Conservation (phyloP, 2,888 invertebrate genomes). For the Ctena decussata region DNA sequence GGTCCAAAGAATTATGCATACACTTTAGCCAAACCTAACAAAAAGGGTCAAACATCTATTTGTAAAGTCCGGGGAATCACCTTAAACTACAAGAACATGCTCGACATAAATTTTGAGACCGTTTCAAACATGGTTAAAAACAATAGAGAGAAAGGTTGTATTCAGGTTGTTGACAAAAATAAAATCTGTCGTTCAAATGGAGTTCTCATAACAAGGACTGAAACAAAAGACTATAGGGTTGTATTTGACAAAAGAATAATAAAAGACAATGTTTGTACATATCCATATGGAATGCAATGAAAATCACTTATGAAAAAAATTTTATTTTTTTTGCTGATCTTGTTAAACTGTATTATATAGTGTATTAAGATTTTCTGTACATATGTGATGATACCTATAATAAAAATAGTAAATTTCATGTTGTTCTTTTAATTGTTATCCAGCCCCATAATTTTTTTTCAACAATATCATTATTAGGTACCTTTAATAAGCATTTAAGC, state of each 20-base stretch:
- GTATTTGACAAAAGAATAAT: slow-evolving; percentile 21
- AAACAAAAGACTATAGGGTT: slow-evolving; percentile 2
- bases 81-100: slow-evolving; percentile 35
- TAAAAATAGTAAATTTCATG: too few species aligned
- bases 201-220: background rate
- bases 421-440: too few species aligned
- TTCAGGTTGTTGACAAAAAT: background rate
- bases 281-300: background rate
- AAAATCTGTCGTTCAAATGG: background rate
- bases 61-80: slow-evolving; percentile 47
- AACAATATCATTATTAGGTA: too few species aligned
- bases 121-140: slow-evolving; percentile 58
- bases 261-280: background rate
- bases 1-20: slow-evolving; percentile 46
- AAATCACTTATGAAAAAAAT: too few species aligned
- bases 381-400: too few species aligned
- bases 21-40: slow-evolving; percentile 8
- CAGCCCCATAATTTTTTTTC: too few species aligned
- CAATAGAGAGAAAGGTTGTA: background rate
- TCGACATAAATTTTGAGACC: slow-evolving; percentile 33
- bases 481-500: too few species aligned
- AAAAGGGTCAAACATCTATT: slow-evolving; percentile 27
- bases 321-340: too few species aligned
- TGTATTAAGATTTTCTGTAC: too few species aligned
- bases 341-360: too few species aligned